phyloP scores from a whole-genome alignment of 2,113 vertebrate genomes.

The Eptesicus fuscus region DNA sequence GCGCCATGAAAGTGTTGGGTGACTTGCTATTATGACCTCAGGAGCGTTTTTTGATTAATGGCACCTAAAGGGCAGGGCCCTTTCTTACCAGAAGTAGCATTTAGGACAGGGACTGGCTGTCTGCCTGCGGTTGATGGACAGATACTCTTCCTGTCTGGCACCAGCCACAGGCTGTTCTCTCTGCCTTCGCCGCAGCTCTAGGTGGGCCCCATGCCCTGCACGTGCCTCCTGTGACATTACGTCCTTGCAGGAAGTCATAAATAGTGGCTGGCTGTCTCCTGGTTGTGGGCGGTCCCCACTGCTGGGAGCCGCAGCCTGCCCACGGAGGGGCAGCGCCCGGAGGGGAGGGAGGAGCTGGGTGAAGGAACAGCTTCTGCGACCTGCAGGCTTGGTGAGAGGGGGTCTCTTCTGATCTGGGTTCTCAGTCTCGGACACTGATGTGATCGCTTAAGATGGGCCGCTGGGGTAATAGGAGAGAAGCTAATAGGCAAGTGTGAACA shows the following conservation, averaged over 20 bases:
- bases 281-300: too few relatives aligned
- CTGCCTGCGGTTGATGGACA: fast-evolving
- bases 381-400: neutral
- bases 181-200: neutral
- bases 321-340: fast-evolving
- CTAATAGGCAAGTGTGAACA: neutral
- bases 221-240: fast-evolving
- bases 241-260: neutral
- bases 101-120: neutral
- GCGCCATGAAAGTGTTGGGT: neutral
- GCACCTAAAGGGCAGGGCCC: neutral
- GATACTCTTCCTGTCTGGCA: neutral
- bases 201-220: fast-evolving
- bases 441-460: too few relatives aligned
- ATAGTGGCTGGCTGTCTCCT: neutral
- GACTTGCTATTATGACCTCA: neutral
- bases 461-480: neutral
- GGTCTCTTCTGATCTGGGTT: neutral
- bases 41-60: neutral
- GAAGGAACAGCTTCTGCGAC: neutral
- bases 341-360: neutral
- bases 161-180: neutral
- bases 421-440: neutral
- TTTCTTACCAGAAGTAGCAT: neutral
- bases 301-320: neutral